Conservation (phyloP, 2,113 vertebrate genomes). For the Epinephelus fuscoguttatus region DNA sequence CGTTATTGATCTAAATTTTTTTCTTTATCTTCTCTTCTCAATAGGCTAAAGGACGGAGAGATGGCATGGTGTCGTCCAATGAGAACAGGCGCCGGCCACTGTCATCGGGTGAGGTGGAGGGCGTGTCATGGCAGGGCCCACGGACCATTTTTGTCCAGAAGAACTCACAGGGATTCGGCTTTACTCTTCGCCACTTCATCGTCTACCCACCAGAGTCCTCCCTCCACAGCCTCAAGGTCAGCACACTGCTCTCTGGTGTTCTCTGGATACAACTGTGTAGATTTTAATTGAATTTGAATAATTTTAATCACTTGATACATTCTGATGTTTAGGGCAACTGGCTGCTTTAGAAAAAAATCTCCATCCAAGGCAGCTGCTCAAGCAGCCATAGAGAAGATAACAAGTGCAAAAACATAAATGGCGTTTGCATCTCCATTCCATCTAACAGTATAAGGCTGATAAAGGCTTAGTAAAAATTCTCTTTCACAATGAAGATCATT, state of each 20-base stretch:
- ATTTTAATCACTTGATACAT: background rate
- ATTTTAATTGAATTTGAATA: background rate
- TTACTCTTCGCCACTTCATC: constrained; percentile 98
- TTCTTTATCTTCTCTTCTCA: constrained; percentile 14
- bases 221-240: constrained; percentile 88
- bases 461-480: background rate
- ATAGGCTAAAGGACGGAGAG: constrained; percentile 84
- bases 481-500: no score
- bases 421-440: background rate
- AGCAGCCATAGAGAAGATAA: background rate
- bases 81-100: constrained; percentile 77
- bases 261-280: background rate
- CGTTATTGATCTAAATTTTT: background rate
- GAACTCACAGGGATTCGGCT: constrained; percentile 93
- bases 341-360: background rate
- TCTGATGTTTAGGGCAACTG: background rate
- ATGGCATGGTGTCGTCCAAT: constrained; percentile 85
- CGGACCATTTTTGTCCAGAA: constrained; percentile 90
- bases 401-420: background rate
- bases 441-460: background rate
- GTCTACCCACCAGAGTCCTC: constrained; percentile 95
- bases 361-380: background rate
- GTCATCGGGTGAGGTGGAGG: constrained; percentile 78
- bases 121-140: constrained; percentile 86
- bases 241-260: background rate